phyloP scores from a whole-genome alignment of 2,888 invertebrate species.

The Cosmia pyralina region DNA sequence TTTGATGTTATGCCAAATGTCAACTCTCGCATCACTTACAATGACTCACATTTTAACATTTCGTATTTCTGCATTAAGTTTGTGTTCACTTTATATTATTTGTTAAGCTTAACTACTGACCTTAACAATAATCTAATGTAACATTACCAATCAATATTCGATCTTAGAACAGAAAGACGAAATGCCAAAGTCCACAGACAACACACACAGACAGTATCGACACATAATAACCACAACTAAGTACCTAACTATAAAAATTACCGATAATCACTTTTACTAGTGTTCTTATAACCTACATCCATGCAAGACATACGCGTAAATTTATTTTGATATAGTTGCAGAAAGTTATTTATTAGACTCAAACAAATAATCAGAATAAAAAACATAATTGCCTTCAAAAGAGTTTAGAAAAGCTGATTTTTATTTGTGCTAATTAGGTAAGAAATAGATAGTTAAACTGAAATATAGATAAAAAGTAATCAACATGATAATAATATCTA shows the following conservation, averaged over 20 bases:
- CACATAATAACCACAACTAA: not conserved
- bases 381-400: not conserved
- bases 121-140: not conserved
- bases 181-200: not conserved
- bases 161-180: not conserved
- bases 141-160: not conserved
- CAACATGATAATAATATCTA: slow-evolving; percentile 24
- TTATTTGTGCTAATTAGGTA: not conserved
- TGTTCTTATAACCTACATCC: slow-evolving; percentile 15
- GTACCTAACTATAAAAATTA: not conserved
- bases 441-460: not conserved
- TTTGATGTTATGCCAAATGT: slow-evolving; percentile 22
- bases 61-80: not conserved
- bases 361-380: not conserved
- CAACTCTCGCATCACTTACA: slow-evolving; percentile 41
- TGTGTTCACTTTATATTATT: not conserved
- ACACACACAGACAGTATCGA: too few relatives aligned
- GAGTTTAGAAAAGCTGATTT: not conserved
- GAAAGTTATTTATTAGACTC: not conserved
- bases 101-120: not conserved
- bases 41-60: slow-evolving; percentile 7
- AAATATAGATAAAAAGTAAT: slow-evolving; percentile 30
- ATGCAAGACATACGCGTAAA: not conserved
- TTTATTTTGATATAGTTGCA: not conserved
- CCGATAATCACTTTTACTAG: not conserved